A percentile compares a stretch with the other conserved stretches of the same genome.
phyloP scores from a whole-genome alignment of 2,888 invertebrate genomes.

The Baronia brevicornis region DNA sequence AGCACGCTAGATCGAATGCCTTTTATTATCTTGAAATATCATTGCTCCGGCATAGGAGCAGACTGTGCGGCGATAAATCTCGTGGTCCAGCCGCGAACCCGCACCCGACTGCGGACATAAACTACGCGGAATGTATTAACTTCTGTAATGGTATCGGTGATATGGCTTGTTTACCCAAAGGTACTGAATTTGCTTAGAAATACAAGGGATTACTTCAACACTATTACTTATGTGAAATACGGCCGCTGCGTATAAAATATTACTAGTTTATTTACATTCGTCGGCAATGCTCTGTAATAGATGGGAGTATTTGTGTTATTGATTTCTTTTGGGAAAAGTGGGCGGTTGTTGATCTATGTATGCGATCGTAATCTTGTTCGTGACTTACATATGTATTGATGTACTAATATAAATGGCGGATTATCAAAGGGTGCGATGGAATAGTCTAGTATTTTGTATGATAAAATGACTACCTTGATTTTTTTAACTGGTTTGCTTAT shows the following conservation, averaged over 20 bases:
- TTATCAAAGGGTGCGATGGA: no score
- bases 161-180: constrained; percentile 9
- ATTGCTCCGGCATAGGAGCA: no score
- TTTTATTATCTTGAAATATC: no score
- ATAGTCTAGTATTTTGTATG: no score
- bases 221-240: constrained; percentile 10
- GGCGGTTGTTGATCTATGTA: neutral
- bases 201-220: constrained; percentile 1
- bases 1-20: no score
- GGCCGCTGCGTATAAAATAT: constrained; percentile 6
- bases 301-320: constrained; percentile 4
- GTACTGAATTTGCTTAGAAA: neutral
- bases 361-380: neutral
- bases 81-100: no score
- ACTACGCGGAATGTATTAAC: constrained; percentile 14
- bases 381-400: no score
- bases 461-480: no score
- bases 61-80: no score
- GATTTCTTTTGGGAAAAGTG: neutral
- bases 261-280: constrained; percentile 3
- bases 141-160: constrained; percentile 12
- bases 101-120: constrained; percentile 9
- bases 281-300: neutral
- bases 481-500: no score
- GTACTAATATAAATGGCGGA: no score